Conservation (phyloP, 2,797 vertebrate species). For the Xenopus petersii region DNA sequence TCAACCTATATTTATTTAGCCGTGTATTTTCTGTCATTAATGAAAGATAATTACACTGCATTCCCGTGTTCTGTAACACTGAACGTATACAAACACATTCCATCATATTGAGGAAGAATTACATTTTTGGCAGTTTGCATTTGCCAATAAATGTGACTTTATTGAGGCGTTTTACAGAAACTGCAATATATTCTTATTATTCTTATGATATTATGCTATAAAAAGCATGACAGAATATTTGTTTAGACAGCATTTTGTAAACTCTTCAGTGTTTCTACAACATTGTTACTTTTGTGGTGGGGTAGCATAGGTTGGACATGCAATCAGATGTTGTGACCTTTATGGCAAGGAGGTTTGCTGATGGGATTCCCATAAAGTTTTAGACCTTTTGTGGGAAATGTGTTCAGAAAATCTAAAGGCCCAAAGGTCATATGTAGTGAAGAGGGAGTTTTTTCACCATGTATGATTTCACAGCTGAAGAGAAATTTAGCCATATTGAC, state of each 20-base stretch:
- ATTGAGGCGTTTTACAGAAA: conserved; percentile 42
- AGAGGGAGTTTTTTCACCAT: too few relatives aligned
- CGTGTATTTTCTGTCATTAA: conserved; percentile 33
- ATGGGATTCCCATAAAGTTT: neutral
- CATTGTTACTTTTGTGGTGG: neutral
- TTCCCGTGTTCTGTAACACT: conserved; percentile 41
- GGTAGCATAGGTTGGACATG: neutral
- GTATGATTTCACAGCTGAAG: too few relatives aligned
- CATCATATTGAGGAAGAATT: conserved; percentile 42
- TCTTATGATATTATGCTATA: conserved; percentile 9
- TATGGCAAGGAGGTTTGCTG: neutral
- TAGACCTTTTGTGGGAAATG: too few relatives aligned
- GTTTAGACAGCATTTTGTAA: conserved; percentile 27
- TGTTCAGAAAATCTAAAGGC: too few relatives aligned
- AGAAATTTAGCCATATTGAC: too few relatives aligned
- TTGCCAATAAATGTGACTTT: conserved; percentile 41
- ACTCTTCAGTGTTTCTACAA: conserved; percentile 1
- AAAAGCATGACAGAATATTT: neutral
- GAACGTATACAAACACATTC: conserved; percentile 48
- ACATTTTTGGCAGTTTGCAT: conserved; percentile 17
- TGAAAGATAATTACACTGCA: conserved; percentile 37
- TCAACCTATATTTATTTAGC: conserved; percentile 42
- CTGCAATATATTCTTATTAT: conserved; percentile 8
- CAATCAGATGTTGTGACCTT: neutral
- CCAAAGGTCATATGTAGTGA: too few relatives aligned